Evolutionary conservation across 2,113 vertebrate species (phyloP).

Genomic region (Tretioscincus oriximinensis): DNA sequence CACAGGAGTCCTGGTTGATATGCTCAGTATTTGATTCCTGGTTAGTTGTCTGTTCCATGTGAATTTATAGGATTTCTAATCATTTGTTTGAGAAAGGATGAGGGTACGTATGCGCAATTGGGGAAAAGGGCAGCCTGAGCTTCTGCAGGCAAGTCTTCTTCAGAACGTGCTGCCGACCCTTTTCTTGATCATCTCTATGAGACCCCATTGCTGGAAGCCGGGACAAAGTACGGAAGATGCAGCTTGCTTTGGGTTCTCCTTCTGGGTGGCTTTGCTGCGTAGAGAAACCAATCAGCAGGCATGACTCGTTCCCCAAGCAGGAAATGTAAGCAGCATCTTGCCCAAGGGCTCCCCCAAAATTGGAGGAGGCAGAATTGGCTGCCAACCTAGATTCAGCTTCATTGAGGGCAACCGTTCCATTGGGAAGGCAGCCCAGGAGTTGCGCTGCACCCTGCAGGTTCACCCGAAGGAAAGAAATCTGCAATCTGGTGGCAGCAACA

Average conservation of each 20-base stretch:
- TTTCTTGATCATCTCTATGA: neutral
- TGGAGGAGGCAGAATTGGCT: neutral
- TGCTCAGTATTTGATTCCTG: no score
- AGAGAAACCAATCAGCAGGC: neutral
- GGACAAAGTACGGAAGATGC: neutral
- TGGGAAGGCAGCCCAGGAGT: neutral
- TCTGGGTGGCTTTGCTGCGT: neutral
- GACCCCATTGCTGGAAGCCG: neutral
- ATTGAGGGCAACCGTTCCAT: neutral
- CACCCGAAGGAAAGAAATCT: neutral
- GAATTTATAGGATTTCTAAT: no score
- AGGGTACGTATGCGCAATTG: no score
- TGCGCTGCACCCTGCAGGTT: neutral
- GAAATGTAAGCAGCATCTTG: neutral
- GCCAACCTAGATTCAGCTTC: neutral
- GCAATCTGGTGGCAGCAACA: constrained; percentile 40
- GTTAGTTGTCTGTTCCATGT: no score
- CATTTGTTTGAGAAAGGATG: no score
- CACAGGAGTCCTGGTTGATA: no score
- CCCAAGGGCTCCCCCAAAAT: neutral
- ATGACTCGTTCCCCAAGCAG: no score
- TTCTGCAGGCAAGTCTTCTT: no score
- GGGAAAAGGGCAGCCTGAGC: no score
- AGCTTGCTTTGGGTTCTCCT: neutral
- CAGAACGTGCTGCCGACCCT: no score